These are phyloP conservation scores for Lacerta viridis DNA, from an alignment of 2,797 vertebrate species.

Conservation along the genomic window DNA sequence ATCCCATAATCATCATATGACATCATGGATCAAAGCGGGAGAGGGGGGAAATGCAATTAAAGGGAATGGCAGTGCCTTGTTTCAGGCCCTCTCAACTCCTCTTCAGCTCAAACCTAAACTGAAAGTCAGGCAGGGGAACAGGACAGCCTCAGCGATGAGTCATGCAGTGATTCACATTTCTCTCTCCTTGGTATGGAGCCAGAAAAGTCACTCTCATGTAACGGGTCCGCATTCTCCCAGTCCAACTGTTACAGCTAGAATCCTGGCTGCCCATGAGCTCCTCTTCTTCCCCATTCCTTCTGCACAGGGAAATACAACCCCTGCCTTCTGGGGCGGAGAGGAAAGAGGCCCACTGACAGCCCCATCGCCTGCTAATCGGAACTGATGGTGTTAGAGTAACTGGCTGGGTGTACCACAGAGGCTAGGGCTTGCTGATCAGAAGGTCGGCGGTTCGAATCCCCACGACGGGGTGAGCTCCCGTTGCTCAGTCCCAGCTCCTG, in stretches of 20 bases:
- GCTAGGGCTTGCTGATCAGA: no score
- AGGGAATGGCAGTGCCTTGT: background rate
- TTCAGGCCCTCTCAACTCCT: background rate
- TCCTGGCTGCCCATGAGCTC: background rate
- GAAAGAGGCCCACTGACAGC: background rate
- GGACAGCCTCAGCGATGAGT: background rate
- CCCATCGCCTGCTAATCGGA: background rate
- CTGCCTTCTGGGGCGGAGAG: background rate
- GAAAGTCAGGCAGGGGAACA: background rate
- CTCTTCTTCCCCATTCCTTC: background rate
- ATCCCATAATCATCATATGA: background rate
- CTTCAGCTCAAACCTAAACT: background rate
- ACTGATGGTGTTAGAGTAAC: background rate
- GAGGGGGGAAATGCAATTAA: background rate
- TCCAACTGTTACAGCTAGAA: background rate
- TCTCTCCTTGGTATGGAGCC: background rate
- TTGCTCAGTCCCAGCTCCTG: no score
- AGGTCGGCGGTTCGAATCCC: no score
- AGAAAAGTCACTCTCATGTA: background rate
- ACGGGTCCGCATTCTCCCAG: background rate
- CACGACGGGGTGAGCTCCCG: no score
- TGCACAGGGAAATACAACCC: background rate
- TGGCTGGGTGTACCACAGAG: no score
- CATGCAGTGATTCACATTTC: background rate
- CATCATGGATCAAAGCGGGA: background rate